Conservation (phyloP, 2,888 invertebrate species). For the Trissolcus japonicus region DNA sequence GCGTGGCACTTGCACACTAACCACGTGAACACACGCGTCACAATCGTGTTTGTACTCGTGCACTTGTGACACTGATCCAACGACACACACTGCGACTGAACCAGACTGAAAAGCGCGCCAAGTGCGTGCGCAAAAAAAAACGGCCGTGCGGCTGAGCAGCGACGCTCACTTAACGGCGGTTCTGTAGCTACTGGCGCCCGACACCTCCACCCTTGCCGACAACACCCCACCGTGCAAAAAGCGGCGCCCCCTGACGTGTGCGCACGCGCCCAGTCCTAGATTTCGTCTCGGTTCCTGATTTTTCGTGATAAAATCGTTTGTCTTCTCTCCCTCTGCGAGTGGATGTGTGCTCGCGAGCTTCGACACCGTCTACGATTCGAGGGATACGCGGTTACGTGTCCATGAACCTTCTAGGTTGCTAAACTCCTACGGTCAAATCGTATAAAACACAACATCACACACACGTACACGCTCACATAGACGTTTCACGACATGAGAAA, state of each 20-base stretch:
- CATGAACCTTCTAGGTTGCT: no score
- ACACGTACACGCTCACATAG: no score
- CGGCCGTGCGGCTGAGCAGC: not conserved
- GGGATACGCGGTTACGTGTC: constrained; percentile 9
- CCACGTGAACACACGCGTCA: constrained; percentile 5
- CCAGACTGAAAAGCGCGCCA: constrained; percentile 41
- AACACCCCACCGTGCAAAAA: constrained; percentile 61
- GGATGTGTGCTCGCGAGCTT: constrained; percentile 65
- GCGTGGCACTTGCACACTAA: not conserved
- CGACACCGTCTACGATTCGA: constrained; percentile 40
- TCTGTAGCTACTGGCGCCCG: constrained; percentile 70
- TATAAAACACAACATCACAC: no score
- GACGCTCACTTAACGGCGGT: constrained; percentile 56
- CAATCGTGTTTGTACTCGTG: not conserved
- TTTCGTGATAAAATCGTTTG: constrained; percentile 74
- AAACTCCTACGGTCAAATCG: no score
- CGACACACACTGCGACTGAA: not conserved
- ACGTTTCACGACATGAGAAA: no score
- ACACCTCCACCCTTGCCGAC: constrained; percentile 71
- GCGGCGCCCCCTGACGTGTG: constrained; percentile 42
- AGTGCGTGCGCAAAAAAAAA: constrained; percentile 35
- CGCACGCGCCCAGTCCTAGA: constrained; percentile 68
- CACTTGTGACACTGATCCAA: not conserved
- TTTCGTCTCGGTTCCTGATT: constrained; percentile 72
- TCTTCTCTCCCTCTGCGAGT: constrained; percentile 64